A percentile compares a stretch with the other conserved stretches of the same genome.
phyloP scores from a whole-genome alignment of 2,888 invertebrate genomes.

The Strigamia crassipes region DNA sequence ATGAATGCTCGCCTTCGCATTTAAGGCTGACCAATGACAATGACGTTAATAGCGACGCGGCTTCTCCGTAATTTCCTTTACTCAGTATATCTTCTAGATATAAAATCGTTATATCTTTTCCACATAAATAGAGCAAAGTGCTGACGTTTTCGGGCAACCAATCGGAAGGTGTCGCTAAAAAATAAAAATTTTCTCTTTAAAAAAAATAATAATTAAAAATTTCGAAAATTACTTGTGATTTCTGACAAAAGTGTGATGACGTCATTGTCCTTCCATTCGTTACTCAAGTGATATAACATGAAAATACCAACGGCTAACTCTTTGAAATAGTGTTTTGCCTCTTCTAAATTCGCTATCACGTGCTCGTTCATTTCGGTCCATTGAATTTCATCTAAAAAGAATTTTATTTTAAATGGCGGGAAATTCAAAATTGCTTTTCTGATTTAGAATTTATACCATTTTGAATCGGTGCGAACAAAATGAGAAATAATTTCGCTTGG shows the following conservation, averaged over 20 bases:
- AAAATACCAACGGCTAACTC: background rate
- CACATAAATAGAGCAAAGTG: background rate
- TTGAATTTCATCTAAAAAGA: background rate
- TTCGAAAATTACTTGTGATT: background rate
- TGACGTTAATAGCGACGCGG: background rate
- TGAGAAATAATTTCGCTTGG: conserved; percentile 57
- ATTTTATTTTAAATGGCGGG: too few relatives aligned
- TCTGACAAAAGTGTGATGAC: background rate
- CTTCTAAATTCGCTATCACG: background rate
- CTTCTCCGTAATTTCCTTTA: background rate
- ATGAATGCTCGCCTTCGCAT: background rate
- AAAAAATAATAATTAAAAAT: background rate
- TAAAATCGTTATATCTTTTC: background rate
- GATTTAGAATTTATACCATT: conserved; percentile 52
- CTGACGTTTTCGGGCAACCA: conserved; percentile 13
- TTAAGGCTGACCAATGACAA: background rate
- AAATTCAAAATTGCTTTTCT: background rate
- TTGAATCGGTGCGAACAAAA: conserved; percentile 57
- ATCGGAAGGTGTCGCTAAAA: background rate
- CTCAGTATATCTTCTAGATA: background rate
- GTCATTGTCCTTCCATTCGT: background rate
- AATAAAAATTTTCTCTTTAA: background rate
- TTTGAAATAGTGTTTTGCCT: conserved; percentile 1
- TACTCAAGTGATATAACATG: background rate
- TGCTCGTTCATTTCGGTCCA: conserved; percentile 2